Base-by-base conservation (phyloP, 2,888 invertebrate genomes). In the Lacanobia wlatinum region DNA sequence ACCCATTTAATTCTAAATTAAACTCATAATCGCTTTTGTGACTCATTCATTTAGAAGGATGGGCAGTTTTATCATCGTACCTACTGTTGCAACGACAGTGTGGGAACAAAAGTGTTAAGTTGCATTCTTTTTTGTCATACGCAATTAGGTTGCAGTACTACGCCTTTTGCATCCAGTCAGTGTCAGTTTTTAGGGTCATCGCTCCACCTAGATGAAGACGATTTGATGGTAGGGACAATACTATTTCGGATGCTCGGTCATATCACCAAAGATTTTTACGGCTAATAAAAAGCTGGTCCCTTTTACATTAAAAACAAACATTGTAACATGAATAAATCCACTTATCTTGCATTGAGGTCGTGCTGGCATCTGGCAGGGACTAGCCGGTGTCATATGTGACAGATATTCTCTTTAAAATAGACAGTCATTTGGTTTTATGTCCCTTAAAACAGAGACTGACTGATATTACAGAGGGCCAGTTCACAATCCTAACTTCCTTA, bases 321-420 rank as follows among this genome's bases (percentile, higher is more conserved):
- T 43, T 12, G 23, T 48, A 40, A 38, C 8, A 48, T 38, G 8
- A 55, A 65, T 55, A 69, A 8, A 50, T 73, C 52, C 38, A 78
- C 68, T 85, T 80, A 87, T 86, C 87, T 59, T 48, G 53, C 82
- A 87, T 78, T 76, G 81, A 82, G 87, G 86, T 86, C 87, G 78
- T 55, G 53, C 5, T 70, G 70, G 64, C 84, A 87, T 87, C 86
- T 87, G 87, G 79, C 67, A 61, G 55, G 52, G 61, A n/a, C 16
- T 21, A 52, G 68, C 59, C 56, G 21, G 23, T 64, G 40, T 71
- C n/a, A 55, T 63, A 18, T 48, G 38, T 10, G 28, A 58, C 77
- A 58, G 82, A 62, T 78, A 50, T 55, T 61, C 0, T 53, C 60
- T 56, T 23, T 21, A n/a, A 8, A 34, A 34, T 34, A 34, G 34